Conservation (phyloP, 2,113 vertebrate genomes). For the Bufo bufo region DNA sequence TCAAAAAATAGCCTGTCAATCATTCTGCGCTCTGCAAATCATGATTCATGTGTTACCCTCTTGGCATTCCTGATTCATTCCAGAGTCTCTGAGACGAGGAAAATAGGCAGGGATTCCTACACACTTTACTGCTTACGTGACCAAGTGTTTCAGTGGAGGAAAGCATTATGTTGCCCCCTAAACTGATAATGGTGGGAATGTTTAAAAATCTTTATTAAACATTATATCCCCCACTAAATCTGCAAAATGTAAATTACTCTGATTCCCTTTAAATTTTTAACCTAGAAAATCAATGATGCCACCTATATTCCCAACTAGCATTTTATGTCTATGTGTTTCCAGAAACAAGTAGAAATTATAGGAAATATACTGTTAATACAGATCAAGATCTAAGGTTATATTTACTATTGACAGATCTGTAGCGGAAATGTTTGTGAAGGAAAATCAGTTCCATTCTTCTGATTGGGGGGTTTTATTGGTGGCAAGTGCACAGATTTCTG, state of each 20-base stretch:
- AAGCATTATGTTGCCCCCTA: background rate
- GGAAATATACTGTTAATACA: too few species aligned
- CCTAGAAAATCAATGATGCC: background rate
- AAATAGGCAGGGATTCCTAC: background rate
- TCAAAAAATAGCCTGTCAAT: background rate
- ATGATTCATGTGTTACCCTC: background rate
- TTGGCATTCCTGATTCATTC: background rate
- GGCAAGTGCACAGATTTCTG: too few species aligned
- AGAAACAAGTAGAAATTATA: too few species aligned
- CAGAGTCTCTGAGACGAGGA: background rate
- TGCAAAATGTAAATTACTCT: background rate
- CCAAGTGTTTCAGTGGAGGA: background rate
- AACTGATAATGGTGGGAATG: background rate
- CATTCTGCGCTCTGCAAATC: background rate
- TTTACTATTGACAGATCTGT: too few species aligned
- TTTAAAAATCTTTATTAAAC: background rate
- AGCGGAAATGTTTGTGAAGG: too few species aligned
- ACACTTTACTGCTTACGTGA: background rate
- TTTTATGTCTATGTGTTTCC: too few species aligned
- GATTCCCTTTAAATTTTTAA: background rate
- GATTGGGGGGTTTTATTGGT: too few species aligned
- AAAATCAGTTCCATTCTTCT: too few species aligned
- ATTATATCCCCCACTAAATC: background rate
- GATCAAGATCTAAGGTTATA: too few species aligned
- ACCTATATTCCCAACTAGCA: background rate